phyloP scores from a whole-genome alignment of 2,888 invertebrate genomes.

The Rhagium mordax region DNA sequence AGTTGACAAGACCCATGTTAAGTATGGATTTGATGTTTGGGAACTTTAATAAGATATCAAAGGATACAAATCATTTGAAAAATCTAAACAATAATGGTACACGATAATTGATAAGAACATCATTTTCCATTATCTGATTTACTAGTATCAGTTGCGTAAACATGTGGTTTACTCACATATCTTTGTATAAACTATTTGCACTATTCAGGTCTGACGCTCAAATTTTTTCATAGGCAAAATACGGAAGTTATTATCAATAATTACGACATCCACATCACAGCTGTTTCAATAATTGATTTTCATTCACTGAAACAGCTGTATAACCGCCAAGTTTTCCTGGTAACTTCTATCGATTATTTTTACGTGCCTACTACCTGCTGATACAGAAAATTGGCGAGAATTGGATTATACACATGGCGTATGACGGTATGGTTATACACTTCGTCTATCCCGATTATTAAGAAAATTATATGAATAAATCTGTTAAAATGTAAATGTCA shows the following conservation, averaged over 20 bases:
- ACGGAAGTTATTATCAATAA: background rate
- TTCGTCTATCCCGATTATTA: background rate
- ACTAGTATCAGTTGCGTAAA: too few relatives aligned
- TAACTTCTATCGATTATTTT: background rate
- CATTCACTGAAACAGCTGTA: background rate
- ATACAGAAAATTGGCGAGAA: background rate
- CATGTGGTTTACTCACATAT: too few relatives aligned
- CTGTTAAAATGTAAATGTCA: background rate
- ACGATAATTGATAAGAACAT: too few relatives aligned
- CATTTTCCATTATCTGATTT: too few relatives aligned
- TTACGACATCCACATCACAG: background rate
- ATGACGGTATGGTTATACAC: background rate
- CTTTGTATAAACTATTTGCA: too few relatives aligned
- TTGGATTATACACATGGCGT: too few relatives aligned
- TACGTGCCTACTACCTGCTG: background rate
- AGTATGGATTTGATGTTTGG: too few relatives aligned
- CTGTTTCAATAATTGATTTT: background rate
- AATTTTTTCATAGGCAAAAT: background rate
- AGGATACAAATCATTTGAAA: too few relatives aligned
- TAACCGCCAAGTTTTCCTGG: background rate
- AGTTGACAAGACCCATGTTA: too few relatives aligned
- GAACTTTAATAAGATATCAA: too few relatives aligned
- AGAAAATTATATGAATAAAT: background rate
- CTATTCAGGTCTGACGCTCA: too few relatives aligned
- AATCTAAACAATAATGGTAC: too few relatives aligned